Base-by-base conservation (phyloP, 2,888 invertebrate species). In the Oscheius myriophilus region DNA sequence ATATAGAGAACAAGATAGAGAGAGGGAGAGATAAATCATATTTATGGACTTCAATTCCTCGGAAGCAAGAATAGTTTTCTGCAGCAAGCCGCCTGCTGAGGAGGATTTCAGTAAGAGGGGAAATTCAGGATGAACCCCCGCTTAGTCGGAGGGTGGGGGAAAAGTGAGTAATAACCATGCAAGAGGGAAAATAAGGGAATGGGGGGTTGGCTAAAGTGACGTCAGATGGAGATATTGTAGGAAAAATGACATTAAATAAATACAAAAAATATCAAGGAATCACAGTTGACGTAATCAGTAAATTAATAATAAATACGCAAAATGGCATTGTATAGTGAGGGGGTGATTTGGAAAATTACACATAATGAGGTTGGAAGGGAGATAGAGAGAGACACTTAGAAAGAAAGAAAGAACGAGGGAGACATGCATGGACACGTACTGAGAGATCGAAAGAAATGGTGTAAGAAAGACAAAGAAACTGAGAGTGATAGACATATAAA, bases 171-270 rank as follows among this genome's bases (percentile, higher is more conserved):
- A 41, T 41, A 41, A 46, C n/a, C n/a, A 54, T 14, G 12, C 18
- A 54, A 26, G 54, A 54, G 45, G 49, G 26, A 26, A n/a, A 53
- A 53, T 53, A 39, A 25, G 45, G 23, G 45, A 45, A 41, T n/a
- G n/a, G n/a, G n/a, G n/a, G n/a, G n/a, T n/a, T n/a, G n/a, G n/a
- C n/a, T n/a, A n/a, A 25, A 18, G 39, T 52, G 12, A 53, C 33
- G 26, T 33, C 33, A 33, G 33, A n/a, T n/a, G 33, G 33, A 33
- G 33, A 9, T 3, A 33, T 33, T 33, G 33, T 33, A 33, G 3
- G 33, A 33, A 33, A 33, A 9, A 33, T 33, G 33, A 33, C 33
- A 6, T 3, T 3, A 9, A 9, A 33, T 33, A 9, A 9, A 33
- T 33, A 33, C 33, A 33, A 33, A 33, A 9, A 9, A 33, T 3